Evolutionary conservation across 2,797 vertebrate species (phyloP), one percentile per base, ranked within the genome.

Genomic region (Okamejei kenojei): DNA sequence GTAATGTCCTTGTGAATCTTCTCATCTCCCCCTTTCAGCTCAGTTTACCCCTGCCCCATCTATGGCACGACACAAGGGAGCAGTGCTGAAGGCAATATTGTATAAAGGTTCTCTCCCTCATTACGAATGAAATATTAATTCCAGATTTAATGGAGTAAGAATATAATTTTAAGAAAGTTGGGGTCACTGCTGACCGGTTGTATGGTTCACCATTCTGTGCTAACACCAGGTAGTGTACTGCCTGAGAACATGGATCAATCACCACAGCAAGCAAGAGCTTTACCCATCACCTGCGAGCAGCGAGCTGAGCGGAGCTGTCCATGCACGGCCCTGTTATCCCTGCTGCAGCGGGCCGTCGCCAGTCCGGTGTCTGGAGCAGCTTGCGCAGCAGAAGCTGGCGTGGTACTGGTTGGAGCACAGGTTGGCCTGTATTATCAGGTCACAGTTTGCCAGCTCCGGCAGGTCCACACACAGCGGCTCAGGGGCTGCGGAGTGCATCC

Each of bases 341-440:
- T 91, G 90, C 88, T 71, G 88, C 65, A 38, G 65, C 21, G 32
- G 88, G 32, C 65, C 17, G 35, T 90, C 38, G 10, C 10, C 32
- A 13, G 90, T 73, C 90, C 1, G 95, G 15, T 96, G 95, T 26
- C 95, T 96, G 93, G 97, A 94, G 1, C 99, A 99, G 96, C 98
- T 99, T 94, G 98, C 97, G 0, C 99, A 99, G 96, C 99, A 99
- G 96, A 99, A 99, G 93, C 97, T 97, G 94, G 97, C 97, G 93
- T 98, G 99, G 94, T 99, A 99, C 0, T 96, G 96, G 5, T 98
- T 98, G 92, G 95, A 93, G 94, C 99, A 99, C 80, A 99, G 97
- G 32, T 97, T 97, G 92, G 98, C 98, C 94, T 97, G 97, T 93
- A 99, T 96, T 19, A 99, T 98, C 94, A 99, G 96, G 35, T 97